A percentile compares a stretch with the other conserved stretches of the same genome.
Conservation (phyloP, 2,888 invertebrate species). For the Heterodera filipjevi region DNA sequence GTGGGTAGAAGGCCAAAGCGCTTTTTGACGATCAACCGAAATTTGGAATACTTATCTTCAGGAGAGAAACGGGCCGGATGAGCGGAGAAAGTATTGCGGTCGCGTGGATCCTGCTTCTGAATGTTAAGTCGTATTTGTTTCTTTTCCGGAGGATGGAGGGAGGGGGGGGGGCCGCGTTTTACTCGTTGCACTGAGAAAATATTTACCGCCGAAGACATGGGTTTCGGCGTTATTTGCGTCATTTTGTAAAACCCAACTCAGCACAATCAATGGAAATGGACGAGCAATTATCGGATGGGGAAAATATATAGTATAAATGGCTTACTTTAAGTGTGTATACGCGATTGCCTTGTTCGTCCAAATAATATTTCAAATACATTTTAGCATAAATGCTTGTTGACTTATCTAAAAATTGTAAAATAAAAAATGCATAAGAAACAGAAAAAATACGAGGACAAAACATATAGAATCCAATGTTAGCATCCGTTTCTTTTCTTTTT, state of each 20-base stretch:
- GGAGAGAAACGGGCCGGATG: constrained; percentile 94
- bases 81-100: constrained; percentile 82
- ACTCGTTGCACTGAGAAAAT: too few relatives aligned
- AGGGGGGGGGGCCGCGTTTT: too few relatives aligned
- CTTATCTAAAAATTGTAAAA: too few relatives aligned
- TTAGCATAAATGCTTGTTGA: constrained; percentile 6
- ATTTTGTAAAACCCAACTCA: too few relatives aligned
- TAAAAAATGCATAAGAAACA: too few relatives aligned
- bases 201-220: too few relatives aligned
- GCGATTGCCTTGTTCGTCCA: constrained; percentile 79
- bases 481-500: background rate
- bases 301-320: too few relatives aligned
- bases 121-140: background rate
- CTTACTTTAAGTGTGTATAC: constrained; percentile 83
- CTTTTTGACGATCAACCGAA: constrained; percentile 85
- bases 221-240: background rate
- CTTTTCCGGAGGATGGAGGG: too few relatives aligned
- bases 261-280: too few relatives aligned
- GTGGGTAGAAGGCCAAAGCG: constrained; percentile 84
- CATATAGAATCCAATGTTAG: background rate
- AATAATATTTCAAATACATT: constrained; percentile 80
- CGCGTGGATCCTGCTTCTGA: constrained; percentile 79
- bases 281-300: too few relatives aligned
- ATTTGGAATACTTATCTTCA: constrained; percentile 88
- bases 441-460: too few relatives aligned